These are phyloP conservation scores for Esox niger DNA, from an alignment of 2,113 vertebrate species.

Conservation along the genomic window DNA sequence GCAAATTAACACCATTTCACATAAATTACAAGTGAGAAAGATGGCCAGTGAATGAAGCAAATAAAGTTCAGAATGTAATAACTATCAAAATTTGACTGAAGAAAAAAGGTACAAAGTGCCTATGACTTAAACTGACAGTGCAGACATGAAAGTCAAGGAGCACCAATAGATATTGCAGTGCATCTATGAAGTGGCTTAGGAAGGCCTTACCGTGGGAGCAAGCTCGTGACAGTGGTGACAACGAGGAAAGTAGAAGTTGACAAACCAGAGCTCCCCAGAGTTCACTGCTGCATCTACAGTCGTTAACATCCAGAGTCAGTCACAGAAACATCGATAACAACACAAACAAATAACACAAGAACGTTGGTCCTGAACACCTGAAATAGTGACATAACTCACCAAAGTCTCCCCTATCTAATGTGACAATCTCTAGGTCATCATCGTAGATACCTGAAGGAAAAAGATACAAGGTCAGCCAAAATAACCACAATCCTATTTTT, in stretches of 20 bases:
- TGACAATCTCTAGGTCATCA: constrained; percentile 94
- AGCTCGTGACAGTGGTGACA: constrained; percentile 97
- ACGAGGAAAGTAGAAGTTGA: constrained; percentile 96
- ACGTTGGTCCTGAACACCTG: not conserved
- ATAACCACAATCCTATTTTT: no score
- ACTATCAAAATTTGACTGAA: not conserved
- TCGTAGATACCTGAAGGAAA: constrained; percentile 91
- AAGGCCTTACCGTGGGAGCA: constrained; percentile 83
- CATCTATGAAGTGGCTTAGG: not conserved
- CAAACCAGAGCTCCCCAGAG: constrained; percentile 97
- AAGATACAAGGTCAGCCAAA: constrained; percentile 18
- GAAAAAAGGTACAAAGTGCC: not conserved
- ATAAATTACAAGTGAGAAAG: no score
- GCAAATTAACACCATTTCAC: no score
- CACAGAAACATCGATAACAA: not conserved
- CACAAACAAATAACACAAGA: no score
- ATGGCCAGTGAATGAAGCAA: no score
- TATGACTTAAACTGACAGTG: no score
- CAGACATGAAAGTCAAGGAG: no score
- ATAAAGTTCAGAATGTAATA: no score
- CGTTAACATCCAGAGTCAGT: constrained; percentile 22
- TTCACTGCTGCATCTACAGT: constrained; percentile 80
- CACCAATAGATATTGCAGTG: not conserved
- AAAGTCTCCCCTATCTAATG: constrained; percentile 93
- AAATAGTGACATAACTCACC: constrained; percentile 75